Conservation (phyloP, 2,113 vertebrate genomes). For the Lanius collurio region DNA sequence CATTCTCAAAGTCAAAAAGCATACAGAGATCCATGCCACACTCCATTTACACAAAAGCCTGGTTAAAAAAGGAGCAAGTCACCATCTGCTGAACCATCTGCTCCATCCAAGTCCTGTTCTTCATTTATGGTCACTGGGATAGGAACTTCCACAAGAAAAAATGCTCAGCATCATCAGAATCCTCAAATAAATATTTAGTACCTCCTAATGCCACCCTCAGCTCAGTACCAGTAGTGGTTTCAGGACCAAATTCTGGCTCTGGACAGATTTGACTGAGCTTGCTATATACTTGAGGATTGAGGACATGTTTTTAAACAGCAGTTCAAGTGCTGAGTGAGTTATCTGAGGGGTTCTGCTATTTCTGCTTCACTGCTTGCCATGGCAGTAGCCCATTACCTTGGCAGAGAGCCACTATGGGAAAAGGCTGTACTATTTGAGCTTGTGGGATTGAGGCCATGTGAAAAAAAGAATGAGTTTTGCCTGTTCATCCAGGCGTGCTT, state of each 20-base stretch:
- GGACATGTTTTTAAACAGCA: background rate
- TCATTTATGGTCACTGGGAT: constrained; percentile 36
- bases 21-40: constrained; percentile 13
- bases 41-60: constrained; percentile 52
- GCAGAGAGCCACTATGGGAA: background rate
- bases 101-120: constrained; percentile 26
- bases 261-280: background rate
- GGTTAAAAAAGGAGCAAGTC: constrained; percentile 62
- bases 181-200: constrained; percentile 41
- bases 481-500: background rate
- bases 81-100: constrained; percentile 67
- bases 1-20: constrained; percentile 49
- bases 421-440: background rate
- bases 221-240: background rate
- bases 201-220: background rate
- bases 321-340: background rate
- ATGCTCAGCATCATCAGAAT: background rate
- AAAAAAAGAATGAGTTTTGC: background rate
- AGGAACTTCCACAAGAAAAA: constrained; percentile 16
- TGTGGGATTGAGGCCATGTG: background rate
- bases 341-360: background rate
- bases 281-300: background rate
- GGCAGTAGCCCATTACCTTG: background rate
- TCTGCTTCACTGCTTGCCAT: background rate
- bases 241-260: constrained; percentile 14